Evolutionary conservation across 1,140 invertebrate species (phyloP).

Genomic region (Mesaphorura yosii): DNA sequence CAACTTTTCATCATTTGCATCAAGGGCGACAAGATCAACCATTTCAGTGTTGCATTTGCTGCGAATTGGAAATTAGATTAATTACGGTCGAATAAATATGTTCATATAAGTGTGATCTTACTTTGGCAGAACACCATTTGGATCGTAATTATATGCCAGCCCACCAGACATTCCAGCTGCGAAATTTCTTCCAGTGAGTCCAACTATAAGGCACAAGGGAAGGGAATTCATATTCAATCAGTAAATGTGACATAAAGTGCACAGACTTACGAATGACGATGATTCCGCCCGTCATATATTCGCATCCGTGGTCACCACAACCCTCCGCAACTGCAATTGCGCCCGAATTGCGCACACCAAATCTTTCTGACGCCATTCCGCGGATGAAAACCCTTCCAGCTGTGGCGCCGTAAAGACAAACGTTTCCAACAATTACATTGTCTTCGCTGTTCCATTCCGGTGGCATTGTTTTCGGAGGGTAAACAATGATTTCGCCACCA

Average conservation of each 20-base stretch:
- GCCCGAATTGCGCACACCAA: slow-evolving; percentile 95
- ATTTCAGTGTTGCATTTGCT: slow-evolving; percentile 82
- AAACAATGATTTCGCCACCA: slow-evolving; percentile 89
- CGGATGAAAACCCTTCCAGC: slow-evolving; percentile 87
- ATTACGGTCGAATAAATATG: slow-evolving; percentile 9
- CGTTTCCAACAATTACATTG: slow-evolving; percentile 97
- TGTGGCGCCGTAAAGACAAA: slow-evolving; percentile 95
- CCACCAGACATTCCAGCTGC: slow-evolving; percentile 98
- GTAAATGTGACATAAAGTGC: too few species aligned
- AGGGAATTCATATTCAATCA: too few species aligned
- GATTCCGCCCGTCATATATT: slow-evolving; percentile 96
- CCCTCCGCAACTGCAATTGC: slow-evolving; percentile 82
- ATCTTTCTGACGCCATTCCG: slow-evolving; percentile 93
- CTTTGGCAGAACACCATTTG: slow-evolving; percentile 13
- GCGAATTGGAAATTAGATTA: slow-evolving; percentile 32
- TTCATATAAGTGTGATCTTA: background rate
- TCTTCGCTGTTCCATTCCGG: slow-evolving; percentile 69
- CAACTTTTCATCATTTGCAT: slow-evolving; percentile 62
- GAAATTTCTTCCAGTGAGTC: slow-evolving; percentile 92
- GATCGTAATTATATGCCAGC: slow-evolving; percentile 87
- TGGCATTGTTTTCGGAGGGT: slow-evolving; percentile 71
- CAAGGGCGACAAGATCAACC: slow-evolving; percentile 74
- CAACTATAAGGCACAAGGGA: too few species aligned
- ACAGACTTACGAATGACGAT: slow-evolving; percentile 78
- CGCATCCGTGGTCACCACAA: slow-evolving; percentile 97